Conservation (phyloP, 2,888 invertebrate species). For the Keiferia lycopersicella region DNA sequence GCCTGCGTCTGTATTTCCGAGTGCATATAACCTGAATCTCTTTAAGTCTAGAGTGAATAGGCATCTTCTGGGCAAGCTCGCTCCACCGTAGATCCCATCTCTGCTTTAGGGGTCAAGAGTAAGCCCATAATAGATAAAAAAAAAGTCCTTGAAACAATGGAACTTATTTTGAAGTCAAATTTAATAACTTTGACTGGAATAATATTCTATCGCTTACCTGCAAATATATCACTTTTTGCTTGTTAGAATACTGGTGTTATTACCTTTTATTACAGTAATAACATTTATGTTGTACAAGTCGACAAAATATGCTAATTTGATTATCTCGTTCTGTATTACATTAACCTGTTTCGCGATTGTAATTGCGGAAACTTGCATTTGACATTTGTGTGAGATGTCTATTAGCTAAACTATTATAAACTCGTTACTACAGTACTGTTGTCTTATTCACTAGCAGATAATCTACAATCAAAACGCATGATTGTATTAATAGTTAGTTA, state of each 20-base stretch:
- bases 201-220: neutral
- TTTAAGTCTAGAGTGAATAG: no score
- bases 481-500: no score
- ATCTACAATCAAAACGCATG: no score
- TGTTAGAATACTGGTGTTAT: neutral
- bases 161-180: no score
- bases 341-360: neutral
- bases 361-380: neutral
- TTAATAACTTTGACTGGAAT: no score
- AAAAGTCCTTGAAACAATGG: no score
- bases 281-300: slow-evolving; percentile 2
- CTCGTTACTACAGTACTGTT: neutral
- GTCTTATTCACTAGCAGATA: neutral
- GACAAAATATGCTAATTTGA: slow-evolving; percentile 5
- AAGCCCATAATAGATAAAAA: no score
- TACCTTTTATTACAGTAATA: slow-evolving; percentile 9
- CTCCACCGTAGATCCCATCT: no score
- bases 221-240: slow-evolving; percentile 3
- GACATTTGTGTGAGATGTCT: slow-evolving; percentile 7
- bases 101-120: no score
- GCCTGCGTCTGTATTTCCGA: no score
- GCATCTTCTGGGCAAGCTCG: no score
- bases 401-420: neutral
- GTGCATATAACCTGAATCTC: no score
- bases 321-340: neutral